Percentiles rank a stretch among this genome's conserved stretches.
Conservation (phyloP, 92 coral and sea anemone species). For the Paramuricea clavata region DNA sequence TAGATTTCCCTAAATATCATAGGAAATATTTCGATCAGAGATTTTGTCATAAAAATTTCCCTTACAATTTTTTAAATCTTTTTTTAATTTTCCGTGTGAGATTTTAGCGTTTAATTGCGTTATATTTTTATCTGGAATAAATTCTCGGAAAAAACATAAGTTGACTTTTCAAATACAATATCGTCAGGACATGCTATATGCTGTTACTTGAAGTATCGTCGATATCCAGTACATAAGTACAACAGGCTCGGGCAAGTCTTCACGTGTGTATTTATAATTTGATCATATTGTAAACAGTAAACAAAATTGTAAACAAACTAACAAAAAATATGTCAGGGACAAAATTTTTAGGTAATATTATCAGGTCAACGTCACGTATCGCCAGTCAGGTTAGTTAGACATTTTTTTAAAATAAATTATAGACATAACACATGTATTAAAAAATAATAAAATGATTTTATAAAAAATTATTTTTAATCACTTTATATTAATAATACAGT, state of each 20-base stretch:
- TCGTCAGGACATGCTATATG: too few relatives aligned
- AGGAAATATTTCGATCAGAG: not conserved
- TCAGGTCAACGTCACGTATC: constrained; percentile 2
- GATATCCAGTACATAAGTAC: not conserved
- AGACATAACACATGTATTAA: not conserved
- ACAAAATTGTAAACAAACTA: not conserved
- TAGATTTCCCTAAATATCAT: not conserved
- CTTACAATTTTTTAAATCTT: too few relatives aligned
- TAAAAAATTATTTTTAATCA: too few relatives aligned
- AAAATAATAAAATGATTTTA: too few relatives aligned
- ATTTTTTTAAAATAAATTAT: not conserved
- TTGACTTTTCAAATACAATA: too few relatives aligned
- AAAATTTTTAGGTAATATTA: constrained; percentile 6
- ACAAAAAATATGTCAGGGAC: constrained; percentile 8
- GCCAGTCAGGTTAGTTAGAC: not conserved
- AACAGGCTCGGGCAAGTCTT: not conserved
- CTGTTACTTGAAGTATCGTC: not conserved
- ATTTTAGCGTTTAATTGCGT: too few relatives aligned
- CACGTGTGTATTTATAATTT: not conserved
- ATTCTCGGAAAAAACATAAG: too few relatives aligned
- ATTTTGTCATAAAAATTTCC: too few relatives aligned
- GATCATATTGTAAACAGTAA: not conserved
- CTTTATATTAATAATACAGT: too few relatives aligned
- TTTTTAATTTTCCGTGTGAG: too few relatives aligned
- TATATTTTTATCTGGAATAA: too few relatives aligned